Percentiles rank a stretch among this genome's conserved stretches.
Evolutionary conservation across 2,888 invertebrate species (phyloP).

Genomic region (Tachina fera): DNA sequence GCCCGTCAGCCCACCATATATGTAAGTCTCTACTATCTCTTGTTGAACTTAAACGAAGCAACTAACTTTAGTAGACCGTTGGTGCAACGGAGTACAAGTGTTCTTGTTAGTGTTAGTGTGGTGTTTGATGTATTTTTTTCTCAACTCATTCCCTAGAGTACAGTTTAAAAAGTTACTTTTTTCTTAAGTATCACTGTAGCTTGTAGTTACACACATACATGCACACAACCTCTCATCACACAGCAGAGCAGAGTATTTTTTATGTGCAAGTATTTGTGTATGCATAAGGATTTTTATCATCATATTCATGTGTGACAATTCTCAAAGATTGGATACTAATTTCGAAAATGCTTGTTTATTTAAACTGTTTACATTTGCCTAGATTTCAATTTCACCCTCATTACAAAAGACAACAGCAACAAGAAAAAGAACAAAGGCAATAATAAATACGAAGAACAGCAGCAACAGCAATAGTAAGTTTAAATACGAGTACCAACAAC

Average conservation of each 20-base stretch:
- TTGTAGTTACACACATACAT: conserved; percentile 27
- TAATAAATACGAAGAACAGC: neutral
- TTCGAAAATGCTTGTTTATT: conserved; percentile 72
- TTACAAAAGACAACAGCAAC: conserved; percentile 66
- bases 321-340: conserved; percentile 70
- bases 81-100: neutral
- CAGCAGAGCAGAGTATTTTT: neutral
- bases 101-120: conserved; percentile 18
- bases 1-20: conserved; percentile 1
- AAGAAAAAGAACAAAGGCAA: neutral
- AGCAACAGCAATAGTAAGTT: conserved; percentile 55
- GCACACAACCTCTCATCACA: neutral
- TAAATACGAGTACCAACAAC: conserved; percentile 47
- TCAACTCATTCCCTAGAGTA: conserved; percentile 40
- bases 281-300: conserved; percentile 43
- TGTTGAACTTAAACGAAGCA: conserved; percentile 45
- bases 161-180: conserved; percentile 30
- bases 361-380: conserved; percentile 75
- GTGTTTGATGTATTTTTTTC: conserved; percentile 5
- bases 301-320: conserved; percentile 70
- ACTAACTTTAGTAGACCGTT: conserved; percentile 47
- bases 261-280: neutral
- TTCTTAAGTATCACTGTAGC: neutral
- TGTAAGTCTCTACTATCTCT: conserved; percentile 14
- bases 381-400: conserved; percentile 78